phyloP scores from a whole-genome alignment of 2,797 vertebrate species.

The Clangula hyemalis region DNA sequence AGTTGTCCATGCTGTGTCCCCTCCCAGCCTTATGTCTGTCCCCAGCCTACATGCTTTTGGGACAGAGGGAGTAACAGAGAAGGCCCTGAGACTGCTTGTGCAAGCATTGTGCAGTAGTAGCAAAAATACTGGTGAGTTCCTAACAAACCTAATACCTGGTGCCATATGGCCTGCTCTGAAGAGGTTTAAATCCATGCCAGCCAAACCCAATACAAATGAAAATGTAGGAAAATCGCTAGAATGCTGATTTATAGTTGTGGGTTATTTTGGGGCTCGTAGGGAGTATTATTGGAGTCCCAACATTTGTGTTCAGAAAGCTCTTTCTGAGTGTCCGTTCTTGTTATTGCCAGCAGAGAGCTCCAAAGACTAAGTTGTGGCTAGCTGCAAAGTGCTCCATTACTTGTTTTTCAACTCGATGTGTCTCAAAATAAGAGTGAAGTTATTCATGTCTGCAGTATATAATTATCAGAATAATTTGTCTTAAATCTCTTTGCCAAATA shows the following conservation, averaged over 20 bases:
- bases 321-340: neutral
- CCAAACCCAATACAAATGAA: neutral
- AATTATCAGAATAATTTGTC: neutral
- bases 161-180: neutral
- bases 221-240: neutral
- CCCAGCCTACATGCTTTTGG: neutral
- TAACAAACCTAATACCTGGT: neutral
- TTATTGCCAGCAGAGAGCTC: slow-evolving; percentile 59
- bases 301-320: neutral
- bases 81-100: neutral
- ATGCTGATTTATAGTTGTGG: neutral
- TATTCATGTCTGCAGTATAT: neutral
- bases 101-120: neutral
- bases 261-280: neutral
- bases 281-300: neutral
- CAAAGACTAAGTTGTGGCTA: slow-evolving; percentile 8
- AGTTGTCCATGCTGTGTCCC: neutral
- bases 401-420: neutral
- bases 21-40: neutral
- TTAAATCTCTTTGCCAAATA: neutral
- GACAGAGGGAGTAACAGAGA: neutral
- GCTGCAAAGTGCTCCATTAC: neutral
- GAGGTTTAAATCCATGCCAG: neutral
- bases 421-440: neutral
- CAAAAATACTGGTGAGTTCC: neutral